phyloP scores from a whole-genome alignment of 2,113 vertebrate species.

The Gallinago media region DNA sequence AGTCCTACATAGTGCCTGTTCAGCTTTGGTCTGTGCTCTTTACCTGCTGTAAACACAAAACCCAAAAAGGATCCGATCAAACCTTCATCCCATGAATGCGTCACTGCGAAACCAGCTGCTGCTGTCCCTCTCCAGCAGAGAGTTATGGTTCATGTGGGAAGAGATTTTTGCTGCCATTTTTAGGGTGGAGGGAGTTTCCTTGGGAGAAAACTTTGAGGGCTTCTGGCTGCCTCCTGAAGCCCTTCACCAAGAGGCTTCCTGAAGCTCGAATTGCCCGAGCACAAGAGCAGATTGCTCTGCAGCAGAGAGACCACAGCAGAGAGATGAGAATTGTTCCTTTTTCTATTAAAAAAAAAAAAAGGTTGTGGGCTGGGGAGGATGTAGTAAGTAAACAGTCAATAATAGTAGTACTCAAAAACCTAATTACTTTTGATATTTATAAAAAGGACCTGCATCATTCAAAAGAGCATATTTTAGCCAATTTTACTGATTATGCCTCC shows the following conservation, averaged over 20 bases:
- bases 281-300: background rate
- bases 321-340: background rate
- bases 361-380: accelerated
- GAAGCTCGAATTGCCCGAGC: background rate
- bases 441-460: background rate
- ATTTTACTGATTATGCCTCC: background rate
- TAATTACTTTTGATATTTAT: constrained; percentile 14
- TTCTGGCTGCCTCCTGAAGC: background rate
- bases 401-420: background rate
- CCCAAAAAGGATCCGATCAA: background rate
- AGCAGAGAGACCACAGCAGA: background rate
- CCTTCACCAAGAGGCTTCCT: background rate
- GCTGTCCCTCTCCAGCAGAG: accelerated
- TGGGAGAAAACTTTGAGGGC: background rate
- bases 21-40: background rate
- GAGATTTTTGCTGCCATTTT: background rate
- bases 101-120: background rate
- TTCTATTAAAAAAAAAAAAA: background rate
- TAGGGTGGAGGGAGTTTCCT: background rate
- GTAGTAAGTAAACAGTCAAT: background rate
- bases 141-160: background rate
- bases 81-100: background rate
- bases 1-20: background rate
- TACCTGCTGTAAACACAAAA: background rate
- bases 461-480: background rate